Evolutionary conservation across 2,113 vertebrate species (phyloP), one percentile per base, ranked within the genome.

Genomic region (Gavialis gangeticus): DNA sequence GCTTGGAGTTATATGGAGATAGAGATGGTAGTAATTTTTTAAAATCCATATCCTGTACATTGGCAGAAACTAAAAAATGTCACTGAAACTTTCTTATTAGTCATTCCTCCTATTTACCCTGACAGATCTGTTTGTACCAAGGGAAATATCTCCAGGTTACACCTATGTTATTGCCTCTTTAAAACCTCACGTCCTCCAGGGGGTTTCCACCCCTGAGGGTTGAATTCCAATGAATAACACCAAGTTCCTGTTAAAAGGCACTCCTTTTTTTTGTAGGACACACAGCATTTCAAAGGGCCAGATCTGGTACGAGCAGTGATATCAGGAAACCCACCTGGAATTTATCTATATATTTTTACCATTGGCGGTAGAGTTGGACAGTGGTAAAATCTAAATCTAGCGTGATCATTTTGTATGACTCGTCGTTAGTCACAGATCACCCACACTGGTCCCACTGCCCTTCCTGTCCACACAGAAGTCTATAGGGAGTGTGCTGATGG

Each of bases 101-200:
- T 46, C 46, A 46, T 46, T 46, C 46, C 46, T 46, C 46, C 46
- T 9, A 46, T 46, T 46, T 46, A 46, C 46, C 46, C 46, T 46
- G 46, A 46, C 46, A 46, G 46, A 46, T 46, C 46, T 46, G 46
- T 46, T 46, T 46, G 46, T 13, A 28, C 30, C 66, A 13, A 1
- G 14, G 6, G 2, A 17, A 24, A 25, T 78, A 2, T 71, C 37
- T 54, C 0, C 3, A 7, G 9, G 8, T 78, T 27, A 27, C 10
- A 4, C 2, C 0, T 2, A 1, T 12, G 21, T 46, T 56, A 37
- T 7, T 46, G 21, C 28, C 56, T 60, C 66, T 75, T 54, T 73
- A 67, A 73, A 24, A 25, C n/a, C 63, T 37, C 15, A 57, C 75
- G 21, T 55, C 71, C 55, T 19, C 71, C 22, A 30, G 25, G 59